These are phyloP conservation scores for Camptogramma bilineatum DNA, from an alignment of 2,888 invertebrate species.

Conservation along the genomic window DNA sequence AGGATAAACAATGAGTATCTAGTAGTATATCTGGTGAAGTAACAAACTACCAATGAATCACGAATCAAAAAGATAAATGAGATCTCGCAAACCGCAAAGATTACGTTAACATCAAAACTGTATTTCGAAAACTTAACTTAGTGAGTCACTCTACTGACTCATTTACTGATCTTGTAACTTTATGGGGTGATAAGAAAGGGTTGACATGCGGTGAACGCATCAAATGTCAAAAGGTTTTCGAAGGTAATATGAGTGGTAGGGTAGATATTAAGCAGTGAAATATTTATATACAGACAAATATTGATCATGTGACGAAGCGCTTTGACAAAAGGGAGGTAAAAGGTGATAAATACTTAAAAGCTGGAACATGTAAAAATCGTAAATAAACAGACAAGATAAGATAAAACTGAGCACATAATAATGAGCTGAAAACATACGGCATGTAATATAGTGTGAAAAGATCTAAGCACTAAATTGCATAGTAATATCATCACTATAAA, in stretches of 20 bases:
- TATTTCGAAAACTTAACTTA: conserved; percentile 52
- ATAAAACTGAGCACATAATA: neutral
- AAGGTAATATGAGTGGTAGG: neutral
- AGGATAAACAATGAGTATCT: neutral
- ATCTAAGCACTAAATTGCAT: neutral
- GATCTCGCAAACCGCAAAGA: conserved; percentile 48
- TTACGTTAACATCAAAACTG: conserved; percentile 54
- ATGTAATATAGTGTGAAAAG: too few relatives aligned
- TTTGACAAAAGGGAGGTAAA: too few relatives aligned
- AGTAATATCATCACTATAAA: conserved; percentile 7
- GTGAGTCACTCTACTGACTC: conserved; percentile 61
- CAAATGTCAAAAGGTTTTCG: conserved; percentile 25
- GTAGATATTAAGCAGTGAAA: neutral
- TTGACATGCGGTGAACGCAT: conserved; percentile 31
- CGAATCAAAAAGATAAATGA: conserved; percentile 24
- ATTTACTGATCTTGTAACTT: conserved; percentile 39
- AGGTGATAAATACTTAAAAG: too few relatives aligned
- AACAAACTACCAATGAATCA: conserved; percentile 25
- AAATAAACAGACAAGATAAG: too few relatives aligned
- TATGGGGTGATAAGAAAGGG: conserved; percentile 40
- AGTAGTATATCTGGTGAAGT: neutral
- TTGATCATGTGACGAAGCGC: neutral
- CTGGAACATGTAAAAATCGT: too few relatives aligned
- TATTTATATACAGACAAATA: neutral
- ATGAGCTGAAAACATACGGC: too few relatives aligned